Evolutionary conservation across 2,797 vertebrate species (phyloP).

Genomic region (Microcaecilia unicolor): DNA sequence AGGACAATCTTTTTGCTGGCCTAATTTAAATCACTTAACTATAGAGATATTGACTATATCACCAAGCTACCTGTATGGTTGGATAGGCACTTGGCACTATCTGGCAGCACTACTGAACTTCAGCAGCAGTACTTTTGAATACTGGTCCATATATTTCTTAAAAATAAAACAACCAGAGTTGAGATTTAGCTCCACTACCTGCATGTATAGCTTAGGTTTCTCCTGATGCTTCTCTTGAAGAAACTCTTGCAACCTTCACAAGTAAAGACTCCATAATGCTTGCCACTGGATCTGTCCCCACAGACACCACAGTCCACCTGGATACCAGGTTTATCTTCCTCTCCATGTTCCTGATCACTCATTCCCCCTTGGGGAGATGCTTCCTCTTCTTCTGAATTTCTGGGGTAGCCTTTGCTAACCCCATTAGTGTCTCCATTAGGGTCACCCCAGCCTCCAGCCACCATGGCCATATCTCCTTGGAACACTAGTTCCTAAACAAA

Average conservation of each 20-base stretch:
- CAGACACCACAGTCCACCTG: conserved; percentile 89
- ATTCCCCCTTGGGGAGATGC: conserved; percentile 71
- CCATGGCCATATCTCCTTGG: conserved; percentile 87
- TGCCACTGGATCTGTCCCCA: conserved; percentile 87
- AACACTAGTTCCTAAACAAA: conserved; percentile 16
- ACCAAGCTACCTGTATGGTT: too few relatives aligned
- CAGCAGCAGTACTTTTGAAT: too few relatives aligned
- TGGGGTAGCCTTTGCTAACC: conserved; percentile 71
- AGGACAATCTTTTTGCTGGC: too few relatives aligned
- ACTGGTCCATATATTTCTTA: too few relatives aligned
- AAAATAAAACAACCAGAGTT: too few relatives aligned
- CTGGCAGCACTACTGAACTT: too few relatives aligned
- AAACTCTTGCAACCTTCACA: conserved; percentile 94
- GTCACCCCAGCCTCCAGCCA: conserved; percentile 87
- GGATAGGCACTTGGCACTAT: too few relatives aligned
- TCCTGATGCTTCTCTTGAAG: conserved; percentile 84
- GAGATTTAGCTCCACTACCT: too few relatives aligned
- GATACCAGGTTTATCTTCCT: conserved; percentile 74
- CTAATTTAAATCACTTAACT: too few relatives aligned
- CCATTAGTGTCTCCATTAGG: conserved; percentile 80
- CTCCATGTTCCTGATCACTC: conserved; percentile 80
- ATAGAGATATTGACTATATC: too few relatives aligned
- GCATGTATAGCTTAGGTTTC: conserved; percentile 91
- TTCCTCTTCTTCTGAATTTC: conserved; percentile 66
- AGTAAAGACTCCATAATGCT: conserved; percentile 89